Percentiles rank a stretch among this genome's conserved stretches.
Evolutionary conservation across 2,888 invertebrate genomes (phyloP).

Genomic region (Mythimna albipuncta): DNA sequence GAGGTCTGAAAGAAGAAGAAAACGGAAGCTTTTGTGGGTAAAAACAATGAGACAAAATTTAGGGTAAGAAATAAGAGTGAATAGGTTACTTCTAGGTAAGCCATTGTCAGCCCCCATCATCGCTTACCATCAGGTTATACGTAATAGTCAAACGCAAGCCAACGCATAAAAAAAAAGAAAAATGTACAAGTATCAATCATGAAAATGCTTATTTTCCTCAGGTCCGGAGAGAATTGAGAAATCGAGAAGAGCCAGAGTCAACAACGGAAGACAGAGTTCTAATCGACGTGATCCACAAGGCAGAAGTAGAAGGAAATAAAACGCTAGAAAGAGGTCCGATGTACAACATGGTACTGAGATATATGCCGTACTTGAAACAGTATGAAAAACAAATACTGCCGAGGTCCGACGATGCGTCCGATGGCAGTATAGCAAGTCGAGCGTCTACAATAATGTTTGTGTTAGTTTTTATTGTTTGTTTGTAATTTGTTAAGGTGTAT

Average conservation of each 20-base stretch:
- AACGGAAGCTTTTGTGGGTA: not conserved
- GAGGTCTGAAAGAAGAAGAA: not conserved
- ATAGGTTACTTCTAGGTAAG: too few relatives aligned
- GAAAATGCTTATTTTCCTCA: constrained; percentile 36
- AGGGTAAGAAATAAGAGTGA: not conserved
- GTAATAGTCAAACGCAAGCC: too few relatives aligned
- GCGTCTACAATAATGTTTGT: constrained; percentile 20
- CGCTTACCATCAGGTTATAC: too few relatives aligned
- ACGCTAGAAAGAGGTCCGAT: constrained; percentile 72
- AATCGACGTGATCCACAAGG: constrained; percentile 4
- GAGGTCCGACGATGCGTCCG: constrained; percentile 10
- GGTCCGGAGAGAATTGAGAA: constrained; percentile 67
- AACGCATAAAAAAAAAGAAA: too few relatives aligned
- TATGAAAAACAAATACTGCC: constrained; percentile 73
- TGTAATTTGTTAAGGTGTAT: constrained; percentile 58
- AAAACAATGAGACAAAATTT: not conserved
- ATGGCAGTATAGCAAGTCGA: constrained; percentile 26
- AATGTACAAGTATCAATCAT: not conserved
- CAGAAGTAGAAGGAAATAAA: constrained; percentile 57
- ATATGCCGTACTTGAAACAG: constrained; percentile 80
- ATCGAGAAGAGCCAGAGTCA: not conserved
- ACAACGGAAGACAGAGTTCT: constrained; percentile 56
- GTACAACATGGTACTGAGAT: constrained; percentile 79
- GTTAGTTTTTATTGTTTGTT: constrained; percentile 49
- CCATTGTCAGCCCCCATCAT: too few relatives aligned